These are phyloP conservation scores for Chloroclystis v-ata DNA, from an alignment of 2,888 invertebrate genomes.

Conservation along the genomic window DNA sequence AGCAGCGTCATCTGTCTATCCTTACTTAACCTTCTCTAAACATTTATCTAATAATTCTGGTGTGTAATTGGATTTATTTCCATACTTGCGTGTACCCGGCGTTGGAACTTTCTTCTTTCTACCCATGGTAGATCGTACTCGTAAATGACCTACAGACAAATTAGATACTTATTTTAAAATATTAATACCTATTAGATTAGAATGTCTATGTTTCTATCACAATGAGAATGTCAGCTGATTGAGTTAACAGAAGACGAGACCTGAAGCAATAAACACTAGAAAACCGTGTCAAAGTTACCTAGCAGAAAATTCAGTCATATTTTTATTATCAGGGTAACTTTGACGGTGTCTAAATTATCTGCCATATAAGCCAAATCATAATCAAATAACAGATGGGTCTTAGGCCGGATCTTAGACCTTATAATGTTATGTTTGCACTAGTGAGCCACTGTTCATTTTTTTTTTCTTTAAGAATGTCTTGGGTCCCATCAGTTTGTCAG, in stretches of 20 bases:
- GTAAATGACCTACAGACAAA: no score
- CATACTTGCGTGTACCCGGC: background rate
- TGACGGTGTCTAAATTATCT: background rate
- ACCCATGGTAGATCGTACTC: background rate
- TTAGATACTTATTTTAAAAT: no score
- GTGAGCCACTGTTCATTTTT: constrained; percentile 2
- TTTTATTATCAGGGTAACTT: background rate
- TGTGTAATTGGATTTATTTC: background rate
- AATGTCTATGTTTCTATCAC: no score
- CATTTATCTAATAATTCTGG: background rate
- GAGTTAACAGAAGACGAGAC: no score
- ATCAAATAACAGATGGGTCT: background rate
- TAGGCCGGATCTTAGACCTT: background rate
- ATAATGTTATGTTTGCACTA: constrained; percentile 3
- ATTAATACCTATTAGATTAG: no score
- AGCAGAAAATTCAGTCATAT: background rate
- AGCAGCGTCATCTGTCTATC: background rate
- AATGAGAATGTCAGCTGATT: no score
- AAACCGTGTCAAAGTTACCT: background rate
- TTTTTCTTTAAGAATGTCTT: constrained; percentile 6
- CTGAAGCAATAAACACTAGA: no score
- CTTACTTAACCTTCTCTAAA: background rate
- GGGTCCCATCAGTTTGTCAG: constrained; percentile 9
- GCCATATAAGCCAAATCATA: background rate
- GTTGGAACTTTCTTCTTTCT: background rate